A percentile compares a stretch with the other conserved stretches of the same genome.
Evolutionary conservation across 1,140 invertebrate species (phyloP).

Genomic region (Pomacea maculata): DNA sequence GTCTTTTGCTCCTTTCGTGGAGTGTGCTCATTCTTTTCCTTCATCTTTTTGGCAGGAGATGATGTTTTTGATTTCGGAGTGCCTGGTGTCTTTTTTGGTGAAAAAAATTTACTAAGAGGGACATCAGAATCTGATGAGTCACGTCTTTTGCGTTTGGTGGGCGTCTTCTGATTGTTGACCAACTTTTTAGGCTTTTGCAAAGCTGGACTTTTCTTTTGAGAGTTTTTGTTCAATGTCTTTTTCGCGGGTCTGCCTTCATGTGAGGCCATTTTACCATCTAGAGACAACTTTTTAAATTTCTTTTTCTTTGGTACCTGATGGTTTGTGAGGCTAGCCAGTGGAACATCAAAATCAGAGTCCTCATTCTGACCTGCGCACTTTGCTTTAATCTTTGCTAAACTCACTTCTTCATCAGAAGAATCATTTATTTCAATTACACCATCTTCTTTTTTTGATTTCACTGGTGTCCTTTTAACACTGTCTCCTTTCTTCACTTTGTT

Average conservation of each 20-base stretch:
- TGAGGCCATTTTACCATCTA: background rate
- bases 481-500: constrained; percentile 30
- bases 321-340: constrained; percentile 33
- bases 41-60: background rate
- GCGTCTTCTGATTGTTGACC: background rate
- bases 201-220: background rate
- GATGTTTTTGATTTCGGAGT: constrained; percentile 21
- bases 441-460: constrained; percentile 29
- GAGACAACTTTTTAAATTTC: constrained; percentile 4
- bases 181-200: constrained; percentile 9
- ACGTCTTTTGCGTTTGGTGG: constrained; percentile 7
- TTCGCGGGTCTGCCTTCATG: background rate
- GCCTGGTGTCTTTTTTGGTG: constrained; percentile 18
- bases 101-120: constrained; percentile 39
- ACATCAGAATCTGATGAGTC: constrained; percentile 43
- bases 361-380: constrained; percentile 15
- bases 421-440: constrained; percentile 17
- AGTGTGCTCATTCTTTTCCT: constrained; percentile 23
- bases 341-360: constrained; percentile 44
- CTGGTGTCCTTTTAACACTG: constrained; percentile 26
- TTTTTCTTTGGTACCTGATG: constrained; percentile 29
- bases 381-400: constrained; percentile 22
- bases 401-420: constrained; percentile 25
- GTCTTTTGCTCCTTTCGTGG: constrained; percentile 13
- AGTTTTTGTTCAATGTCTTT: constrained; percentile 17